These are phyloP conservation scores for Luidia sarsii DNA, from an alignment of 53 echinoderm and acorn worm genomes.

Conservation along the genomic window DNA sequence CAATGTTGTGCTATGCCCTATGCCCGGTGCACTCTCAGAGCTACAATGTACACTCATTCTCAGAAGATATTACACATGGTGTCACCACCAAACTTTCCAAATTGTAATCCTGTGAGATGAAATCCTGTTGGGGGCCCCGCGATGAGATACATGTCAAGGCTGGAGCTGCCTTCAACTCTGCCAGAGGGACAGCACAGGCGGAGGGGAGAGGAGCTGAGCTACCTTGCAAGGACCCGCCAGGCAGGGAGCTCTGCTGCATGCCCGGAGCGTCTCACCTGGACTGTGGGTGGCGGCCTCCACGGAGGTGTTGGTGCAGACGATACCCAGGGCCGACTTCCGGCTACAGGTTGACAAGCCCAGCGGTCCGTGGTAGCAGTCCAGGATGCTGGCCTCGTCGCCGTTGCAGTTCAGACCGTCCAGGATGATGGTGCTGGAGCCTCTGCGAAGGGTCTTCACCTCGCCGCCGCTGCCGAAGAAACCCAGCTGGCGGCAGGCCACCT, in stretches of 20 bases:
- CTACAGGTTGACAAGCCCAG: background rate
- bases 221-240: too few relatives aligned
- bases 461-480: background rate
- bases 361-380: conserved; percentile 16
- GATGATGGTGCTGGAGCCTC: background rate
- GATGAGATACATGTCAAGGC: too few relatives aligned
- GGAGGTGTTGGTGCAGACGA: background rate
- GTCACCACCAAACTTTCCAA: too few relatives aligned
- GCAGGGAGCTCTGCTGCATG: background rate
- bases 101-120: too few relatives aligned
- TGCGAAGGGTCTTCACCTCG: background rate
- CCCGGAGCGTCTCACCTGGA: background rate
- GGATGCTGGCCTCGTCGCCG: conserved; percentile 15
- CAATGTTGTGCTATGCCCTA: too few relatives aligned
- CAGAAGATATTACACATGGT: too few relatives aligned
- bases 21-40: too few relatives aligned
- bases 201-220: too few relatives aligned
- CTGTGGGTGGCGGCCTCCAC: background rate
- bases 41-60: too few relatives aligned
- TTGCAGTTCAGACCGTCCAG: conserved; percentile 28
- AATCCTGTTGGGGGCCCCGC: too few relatives aligned
- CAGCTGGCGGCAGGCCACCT: conserved; percentile 22
- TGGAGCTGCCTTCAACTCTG: too few relatives aligned
- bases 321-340: background rate
- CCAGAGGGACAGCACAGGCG: too few relatives aligned